Percentiles rank a stretch among this genome's conserved stretches.
phyloP scores from a whole-genome alignment of 2,797 vertebrate genomes.

The Clangula hyemalis region DNA sequence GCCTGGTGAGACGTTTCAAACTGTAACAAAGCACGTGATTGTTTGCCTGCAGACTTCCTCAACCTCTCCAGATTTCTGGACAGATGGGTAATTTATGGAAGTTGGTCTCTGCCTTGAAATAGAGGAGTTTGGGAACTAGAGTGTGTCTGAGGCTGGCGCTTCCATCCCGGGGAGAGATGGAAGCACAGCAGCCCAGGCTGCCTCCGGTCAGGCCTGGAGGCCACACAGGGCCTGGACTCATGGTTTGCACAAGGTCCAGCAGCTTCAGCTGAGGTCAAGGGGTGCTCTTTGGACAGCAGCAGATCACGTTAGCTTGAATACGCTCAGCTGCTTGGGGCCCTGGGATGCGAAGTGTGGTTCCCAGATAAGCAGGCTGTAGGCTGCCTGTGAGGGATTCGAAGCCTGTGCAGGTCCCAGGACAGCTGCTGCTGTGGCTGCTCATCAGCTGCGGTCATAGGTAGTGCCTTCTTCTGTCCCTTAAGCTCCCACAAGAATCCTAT shows the following conservation, averaged over 20 bases:
- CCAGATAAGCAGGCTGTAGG: background rate
- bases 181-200: background rate
- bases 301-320: background rate
- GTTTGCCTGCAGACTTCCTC: background rate
- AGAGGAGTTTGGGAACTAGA: background rate
- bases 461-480: background rate
- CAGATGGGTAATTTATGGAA: accelerated
- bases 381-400: background rate
- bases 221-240: no score
- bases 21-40: accelerated
- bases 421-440: background rate
- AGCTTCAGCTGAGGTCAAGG: background rate
- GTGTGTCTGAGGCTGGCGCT: accelerated
- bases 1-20: background rate
- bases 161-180: background rate
- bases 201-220: no score
- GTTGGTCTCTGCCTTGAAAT: background rate
- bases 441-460: accelerated
- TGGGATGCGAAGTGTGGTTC: background rate
- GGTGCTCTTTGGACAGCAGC: background rate
- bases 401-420: background rate
- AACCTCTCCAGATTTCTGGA: background rate
- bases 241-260: background rate
- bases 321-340: background rate
- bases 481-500: background rate